Conservation (phyloP, 2,113 vertebrate species). For the Daboia siamensis region DNA sequence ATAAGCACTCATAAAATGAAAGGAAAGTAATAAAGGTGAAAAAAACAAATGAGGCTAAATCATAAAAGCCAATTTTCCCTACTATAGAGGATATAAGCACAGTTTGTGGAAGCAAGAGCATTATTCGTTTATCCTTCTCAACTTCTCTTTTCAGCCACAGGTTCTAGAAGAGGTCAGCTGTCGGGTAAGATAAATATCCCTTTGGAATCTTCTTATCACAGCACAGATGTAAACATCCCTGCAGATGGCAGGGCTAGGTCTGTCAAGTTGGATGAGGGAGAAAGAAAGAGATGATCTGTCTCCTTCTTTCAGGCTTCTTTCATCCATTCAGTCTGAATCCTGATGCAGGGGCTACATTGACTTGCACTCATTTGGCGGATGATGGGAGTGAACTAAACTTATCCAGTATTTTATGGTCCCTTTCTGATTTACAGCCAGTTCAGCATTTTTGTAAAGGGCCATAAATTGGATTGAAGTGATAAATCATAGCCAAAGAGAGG, state of each 20-base stretch:
- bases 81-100: not conserved
- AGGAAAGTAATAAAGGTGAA: not conserved
- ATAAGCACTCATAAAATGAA: not conserved
- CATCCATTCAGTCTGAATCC: not conserved
- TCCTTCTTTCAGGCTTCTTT: not conserved
- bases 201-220: not conserved
- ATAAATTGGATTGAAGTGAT: slow-evolving; percentile 82
- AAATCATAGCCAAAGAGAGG: slow-evolving; percentile 74
- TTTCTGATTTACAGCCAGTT: slow-evolving; percentile 79
- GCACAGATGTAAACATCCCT: not conserved
- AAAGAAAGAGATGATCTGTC: not conserved
- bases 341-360: slow-evolving; percentile 38
- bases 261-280: not conserved
- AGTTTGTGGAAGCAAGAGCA: not conserved
- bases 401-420: slow-evolving; percentile 77
- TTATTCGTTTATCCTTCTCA: not conserved
- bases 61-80: not conserved
- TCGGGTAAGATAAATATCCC: slow-evolving; percentile 2
- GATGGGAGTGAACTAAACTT: slow-evolving; percentile 64
- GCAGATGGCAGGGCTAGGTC: not conserved
- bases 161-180: not conserved
- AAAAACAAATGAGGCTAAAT: not conserved
- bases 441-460: slow-evolving; percentile 80
- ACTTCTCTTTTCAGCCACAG: not conserved
- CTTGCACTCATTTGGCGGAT: slow-evolving; percentile 63